Conservation (phyloP, 2,888 invertebrate species). For the Imbricaverruca yamaguchii region DNA sequence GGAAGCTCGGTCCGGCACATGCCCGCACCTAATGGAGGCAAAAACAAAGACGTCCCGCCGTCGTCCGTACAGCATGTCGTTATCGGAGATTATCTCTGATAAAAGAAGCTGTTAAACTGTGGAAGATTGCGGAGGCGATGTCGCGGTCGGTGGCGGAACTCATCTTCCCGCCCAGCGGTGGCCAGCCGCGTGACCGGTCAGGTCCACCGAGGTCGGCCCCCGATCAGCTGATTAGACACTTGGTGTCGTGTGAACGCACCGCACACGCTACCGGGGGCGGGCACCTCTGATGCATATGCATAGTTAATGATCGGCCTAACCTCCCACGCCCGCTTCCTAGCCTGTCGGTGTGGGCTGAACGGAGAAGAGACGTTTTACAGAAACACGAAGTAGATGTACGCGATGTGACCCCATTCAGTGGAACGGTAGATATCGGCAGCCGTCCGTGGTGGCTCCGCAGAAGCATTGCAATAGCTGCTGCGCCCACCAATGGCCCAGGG, state of each 20-base stretch:
- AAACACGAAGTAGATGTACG: too few species aligned
- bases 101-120: background rate
- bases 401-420: too few species aligned
- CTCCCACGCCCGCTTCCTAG: background rate
- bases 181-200: background rate
- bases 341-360: background rate
- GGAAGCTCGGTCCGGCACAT: background rate
- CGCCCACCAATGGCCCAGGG: background rate
- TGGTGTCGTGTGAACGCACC: too few species aligned
- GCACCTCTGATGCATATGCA: background rate
- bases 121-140: background rate
- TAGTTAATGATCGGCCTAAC: background rate
- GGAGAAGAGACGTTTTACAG: background rate
- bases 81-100: background rate
- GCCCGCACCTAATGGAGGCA: conserved; percentile 5
- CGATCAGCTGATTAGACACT: too few species aligned
- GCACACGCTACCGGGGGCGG: background rate
- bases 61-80: background rate
- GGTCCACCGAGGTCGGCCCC: too few species aligned
- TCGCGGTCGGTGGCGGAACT: background rate
- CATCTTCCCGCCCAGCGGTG: background rate
- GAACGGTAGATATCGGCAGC: too few species aligned
- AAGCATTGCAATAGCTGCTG: background rate
- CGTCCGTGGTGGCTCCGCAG: background rate
- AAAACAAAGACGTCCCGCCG: conserved; percentile 17